These are phyloP conservation scores for Amblyopsis hoosieri DNA, from an alignment of 2,797 vertebrate genomes.

Conservation along the genomic window DNA sequence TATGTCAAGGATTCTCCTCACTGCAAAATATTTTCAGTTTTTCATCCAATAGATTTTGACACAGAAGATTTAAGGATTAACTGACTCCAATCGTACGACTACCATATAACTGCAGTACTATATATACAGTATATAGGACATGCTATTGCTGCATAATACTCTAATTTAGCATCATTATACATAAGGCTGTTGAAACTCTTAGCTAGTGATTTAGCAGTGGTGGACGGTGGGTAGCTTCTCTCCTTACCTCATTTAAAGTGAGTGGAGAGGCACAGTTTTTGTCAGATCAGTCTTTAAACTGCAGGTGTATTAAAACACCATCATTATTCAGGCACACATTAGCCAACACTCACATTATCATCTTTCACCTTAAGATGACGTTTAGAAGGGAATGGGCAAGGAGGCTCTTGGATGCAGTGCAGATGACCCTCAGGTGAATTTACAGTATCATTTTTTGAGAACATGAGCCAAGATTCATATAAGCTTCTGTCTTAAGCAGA, in stretches of 20 bases:
- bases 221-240: slow-evolving; percentile 27
- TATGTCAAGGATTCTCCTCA: too few relatives aligned
- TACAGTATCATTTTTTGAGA: slow-evolving; percentile 45
- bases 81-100: too few relatives aligned
- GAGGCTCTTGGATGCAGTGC: slow-evolving; percentile 30
- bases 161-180: too few relatives aligned
- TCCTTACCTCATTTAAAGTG: slow-evolving; percentile 36
- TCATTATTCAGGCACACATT: slow-evolving; percentile 67
- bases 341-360: slow-evolving; percentile 66
- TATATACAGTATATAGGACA: too few relatives aligned
- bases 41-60: too few relatives aligned
- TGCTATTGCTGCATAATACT: too few relatives aligned
- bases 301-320: slow-evolving; percentile 70
- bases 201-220: not conserved
- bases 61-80: too few relatives aligned
- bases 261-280: slow-evolving; percentile 48
- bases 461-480: slow-evolving; percentile 59
- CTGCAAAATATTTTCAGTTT: too few relatives aligned
- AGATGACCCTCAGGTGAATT: slow-evolving; percentile 58
- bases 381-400: slow-evolving; percentile 27
- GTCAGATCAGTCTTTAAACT: slow-evolving; percentile 49
- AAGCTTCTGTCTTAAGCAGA: slow-evolving; percentile 46
- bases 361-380: slow-evolving; percentile 55
- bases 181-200: too few relatives aligned
- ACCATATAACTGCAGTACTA: too few relatives aligned